Conservation (phyloP, 2,797 vertebrate genomes). For the Macropodus opercularis region DNA sequence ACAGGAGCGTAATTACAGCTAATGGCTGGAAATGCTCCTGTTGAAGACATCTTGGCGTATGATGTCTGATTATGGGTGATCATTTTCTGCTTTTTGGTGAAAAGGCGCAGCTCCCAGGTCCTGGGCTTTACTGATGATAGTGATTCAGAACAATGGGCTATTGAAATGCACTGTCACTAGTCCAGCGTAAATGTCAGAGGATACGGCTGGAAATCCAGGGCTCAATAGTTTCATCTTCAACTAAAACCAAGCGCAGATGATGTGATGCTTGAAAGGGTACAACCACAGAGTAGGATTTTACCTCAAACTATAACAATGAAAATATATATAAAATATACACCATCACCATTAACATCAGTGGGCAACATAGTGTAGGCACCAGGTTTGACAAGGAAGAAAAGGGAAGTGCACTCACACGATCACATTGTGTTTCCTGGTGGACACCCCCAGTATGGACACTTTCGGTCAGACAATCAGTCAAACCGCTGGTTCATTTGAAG, state of each 20-base stretch:
- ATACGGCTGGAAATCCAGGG: conserved; percentile 55
- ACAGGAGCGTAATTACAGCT: conserved; percentile 77
- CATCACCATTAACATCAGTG: neutral
- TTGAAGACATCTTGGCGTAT: conserved; percentile 78
- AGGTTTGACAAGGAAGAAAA: neutral
- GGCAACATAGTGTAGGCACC: neutral
- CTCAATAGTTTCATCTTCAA: conserved; percentile 47
- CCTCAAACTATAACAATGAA: conserved; percentile 10
- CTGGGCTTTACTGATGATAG: conserved; percentile 76
- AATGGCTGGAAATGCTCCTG: conserved; percentile 81
- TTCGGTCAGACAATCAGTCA: neutral
- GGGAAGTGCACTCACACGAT: neutral
- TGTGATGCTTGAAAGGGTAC: conserved; percentile 29
- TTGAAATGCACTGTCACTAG: conserved; percentile 79
- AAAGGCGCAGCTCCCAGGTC: conserved; percentile 72
- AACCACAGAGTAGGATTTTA: conserved; percentile 13
- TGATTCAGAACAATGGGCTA: conserved; percentile 80
- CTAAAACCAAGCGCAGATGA: conserved; percentile 38
- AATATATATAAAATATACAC: neutral
- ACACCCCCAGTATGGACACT: neutral
- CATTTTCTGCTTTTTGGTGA: conserved; percentile 77
- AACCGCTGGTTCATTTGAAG: neutral
- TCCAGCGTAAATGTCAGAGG: conserved; percentile 71
- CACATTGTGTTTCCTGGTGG: neutral
- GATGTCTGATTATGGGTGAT: conserved; percentile 82